phyloP scores from a whole-genome alignment of 2,113 vertebrate species.

The Loxodonta africana region DNA sequence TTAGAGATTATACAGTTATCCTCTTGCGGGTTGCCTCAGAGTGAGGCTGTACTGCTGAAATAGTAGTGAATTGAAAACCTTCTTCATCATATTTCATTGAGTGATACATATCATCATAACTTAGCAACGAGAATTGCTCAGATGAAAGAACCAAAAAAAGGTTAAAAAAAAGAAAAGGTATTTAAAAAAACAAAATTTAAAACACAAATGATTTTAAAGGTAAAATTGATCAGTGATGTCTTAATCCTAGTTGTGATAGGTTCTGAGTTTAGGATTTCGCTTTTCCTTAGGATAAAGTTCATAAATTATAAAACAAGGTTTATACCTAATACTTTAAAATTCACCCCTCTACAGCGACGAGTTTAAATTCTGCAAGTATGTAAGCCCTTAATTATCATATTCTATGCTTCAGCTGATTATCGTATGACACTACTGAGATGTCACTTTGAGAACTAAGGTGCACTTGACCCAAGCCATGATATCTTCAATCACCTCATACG shows the following conservation, averaged over 20 bases:
- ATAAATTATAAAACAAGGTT: not conserved
- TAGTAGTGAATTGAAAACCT: not conserved
- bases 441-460: no score
- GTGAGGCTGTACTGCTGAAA: not conserved
- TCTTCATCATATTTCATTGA: not conserved
- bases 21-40: not conserved
- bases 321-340: conserved; percentile 13
- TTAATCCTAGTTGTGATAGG: not conserved
- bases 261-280: conserved; percentile 28
- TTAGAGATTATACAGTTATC: conserved; percentile 3
- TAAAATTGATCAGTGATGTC: not conserved
- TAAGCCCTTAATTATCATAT: not conserved
- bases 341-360: not conserved
- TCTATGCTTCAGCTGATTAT: not conserved
- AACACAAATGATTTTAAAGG: conserved; percentile 12
- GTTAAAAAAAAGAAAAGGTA: no score
- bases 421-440: not conserved
- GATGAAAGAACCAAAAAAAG: not conserved
- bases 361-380: not conserved
- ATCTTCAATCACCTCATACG: no score
- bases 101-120: not conserved
- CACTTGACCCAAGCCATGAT: no score
- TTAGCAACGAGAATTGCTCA: conserved; percentile 11
- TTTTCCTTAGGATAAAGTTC: conserved; percentile 17
- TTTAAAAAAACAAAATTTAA: conserved; percentile 48